phyloP scores from a whole-genome alignment of 2,888 invertebrate species.

The Cryptops parisi region DNA sequence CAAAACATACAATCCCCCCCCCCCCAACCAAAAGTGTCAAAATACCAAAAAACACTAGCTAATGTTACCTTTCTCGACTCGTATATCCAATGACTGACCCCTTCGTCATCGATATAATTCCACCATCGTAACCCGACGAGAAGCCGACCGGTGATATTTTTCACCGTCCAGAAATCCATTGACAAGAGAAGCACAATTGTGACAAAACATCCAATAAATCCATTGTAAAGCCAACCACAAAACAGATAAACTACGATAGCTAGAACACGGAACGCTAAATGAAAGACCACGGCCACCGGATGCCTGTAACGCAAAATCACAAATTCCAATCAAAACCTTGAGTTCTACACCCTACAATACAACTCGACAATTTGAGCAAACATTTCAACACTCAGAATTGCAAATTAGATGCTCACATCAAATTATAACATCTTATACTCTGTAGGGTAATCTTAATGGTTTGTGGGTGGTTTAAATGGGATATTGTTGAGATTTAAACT shows the following conservation, averaged over 20 bases:
- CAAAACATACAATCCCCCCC: too few species aligned
- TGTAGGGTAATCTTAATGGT: too few species aligned
- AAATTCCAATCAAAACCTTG: neutral
- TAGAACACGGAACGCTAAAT: slow-evolving; percentile 47
- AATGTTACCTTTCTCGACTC: slow-evolving; percentile 89
- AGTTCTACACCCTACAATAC: neutral
- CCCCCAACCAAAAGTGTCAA: too few species aligned
- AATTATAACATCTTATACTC: too few species aligned
- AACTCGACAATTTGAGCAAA: too few species aligned
- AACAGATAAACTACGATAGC: slow-evolving; percentile 77
- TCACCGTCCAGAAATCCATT: slow-evolving; percentile 98
- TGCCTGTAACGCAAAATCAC: slow-evolving; percentile 44
- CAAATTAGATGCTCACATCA: too few species aligned
- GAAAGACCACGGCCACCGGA: slow-evolving; percentile 83
- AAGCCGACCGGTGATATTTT: slow-evolving; percentile 86
- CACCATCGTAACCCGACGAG: slow-evolving; percentile 97
- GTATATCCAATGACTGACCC: slow-evolving; percentile 95
- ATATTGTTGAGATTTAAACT: too few species aligned
- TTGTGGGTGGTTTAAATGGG: too few species aligned
- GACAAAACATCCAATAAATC: slow-evolving; percentile 94
- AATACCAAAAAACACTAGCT: too few species aligned
- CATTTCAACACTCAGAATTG: too few species aligned
- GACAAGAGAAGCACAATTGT: slow-evolving; percentile 75
- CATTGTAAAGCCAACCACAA: slow-evolving; percentile 75
- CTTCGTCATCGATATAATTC: slow-evolving; percentile 98